Evolutionary conservation across 1,140 invertebrate genomes (phyloP).

Genomic region (Drosophila chauvacae): DNA sequence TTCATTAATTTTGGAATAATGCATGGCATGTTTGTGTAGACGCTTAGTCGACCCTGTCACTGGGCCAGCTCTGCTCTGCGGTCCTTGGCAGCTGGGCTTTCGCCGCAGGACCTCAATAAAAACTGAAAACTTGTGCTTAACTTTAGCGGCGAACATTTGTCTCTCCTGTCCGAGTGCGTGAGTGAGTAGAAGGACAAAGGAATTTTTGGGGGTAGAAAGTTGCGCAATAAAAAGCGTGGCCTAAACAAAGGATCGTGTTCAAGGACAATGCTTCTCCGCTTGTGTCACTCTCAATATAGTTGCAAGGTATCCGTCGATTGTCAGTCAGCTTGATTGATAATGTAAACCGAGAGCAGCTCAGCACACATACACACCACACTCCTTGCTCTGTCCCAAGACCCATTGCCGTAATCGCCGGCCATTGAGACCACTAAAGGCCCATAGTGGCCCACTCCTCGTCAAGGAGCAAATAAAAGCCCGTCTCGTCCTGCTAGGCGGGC

Average conservation of each 20-base stretch:
- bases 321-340: constrained; percentile 80
- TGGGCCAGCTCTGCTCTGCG: background rate
- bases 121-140: constrained; percentile 67
- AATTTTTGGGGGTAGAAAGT: constrained; percentile 19
- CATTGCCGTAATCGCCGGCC: constrained; percentile 60
- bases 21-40: constrained; percentile 72
- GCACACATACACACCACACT: constrained; percentile 4
- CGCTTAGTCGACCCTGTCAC: constrained; percentile 55
- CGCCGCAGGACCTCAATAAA: constrained; percentile 45
- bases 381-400: constrained; percentile 1
- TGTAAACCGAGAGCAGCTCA: constrained; percentile 72
- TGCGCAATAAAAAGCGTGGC: constrained; percentile 41
- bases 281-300: constrained; percentile 62
- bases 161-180: constrained; percentile 14
- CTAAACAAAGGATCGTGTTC: constrained; percentile 74
- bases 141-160: constrained; percentile 62
- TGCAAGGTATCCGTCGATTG: constrained; percentile 70
- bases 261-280: constrained; percentile 36
- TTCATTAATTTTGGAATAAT: constrained; percentile 77
- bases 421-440: constrained; percentile 51
- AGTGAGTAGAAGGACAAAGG: constrained; percentile 48
- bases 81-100: constrained; percentile 13
- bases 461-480: constrained; percentile 53
- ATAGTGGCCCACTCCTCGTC: constrained; percentile 26
- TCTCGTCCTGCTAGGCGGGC: constrained; percentile 23